A percentile compares a stretch with the other conserved stretches of the same genome.
phyloP scores from a whole-genome alignment of 2,113 vertebrate genomes.

The Paedocypris sp. region DNA sequence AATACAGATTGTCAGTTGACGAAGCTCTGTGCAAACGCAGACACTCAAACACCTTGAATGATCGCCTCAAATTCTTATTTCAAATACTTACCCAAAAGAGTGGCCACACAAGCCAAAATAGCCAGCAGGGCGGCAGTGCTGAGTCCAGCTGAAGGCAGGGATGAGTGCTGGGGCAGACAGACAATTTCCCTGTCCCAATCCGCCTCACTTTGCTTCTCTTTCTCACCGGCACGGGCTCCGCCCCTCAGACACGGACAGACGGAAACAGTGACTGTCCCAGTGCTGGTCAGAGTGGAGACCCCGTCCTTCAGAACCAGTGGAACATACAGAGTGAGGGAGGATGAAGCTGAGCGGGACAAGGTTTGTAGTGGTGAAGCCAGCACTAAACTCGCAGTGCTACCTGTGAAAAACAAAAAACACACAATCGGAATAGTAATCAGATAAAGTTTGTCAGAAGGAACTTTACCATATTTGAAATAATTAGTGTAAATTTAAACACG shows the following conservation, averaged over 20 bases:
- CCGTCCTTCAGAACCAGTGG: constrained; percentile 74
- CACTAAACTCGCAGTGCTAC: constrained; percentile 62
- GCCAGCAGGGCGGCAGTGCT: constrained; percentile 79
- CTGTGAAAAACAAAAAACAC: constrained; percentile 33
- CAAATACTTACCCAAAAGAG: constrained; percentile 72
- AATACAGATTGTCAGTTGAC: constrained; percentile 19
- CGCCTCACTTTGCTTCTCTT: constrained; percentile 48
- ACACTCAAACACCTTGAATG: no score
- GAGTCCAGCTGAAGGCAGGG: constrained; percentile 68
- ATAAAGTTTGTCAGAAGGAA: no score
- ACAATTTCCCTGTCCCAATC: constrained; percentile 59
- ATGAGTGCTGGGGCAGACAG: constrained; percentile 65
- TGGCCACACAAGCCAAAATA: constrained; percentile 75
- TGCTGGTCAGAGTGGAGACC: constrained; percentile 71
- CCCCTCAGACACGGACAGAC: constrained; percentile 75
- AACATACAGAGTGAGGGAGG: constrained; percentile 61
- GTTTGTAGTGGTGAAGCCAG: constrained; percentile 56
- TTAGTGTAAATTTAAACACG: no score
- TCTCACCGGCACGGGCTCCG: constrained; percentile 57
- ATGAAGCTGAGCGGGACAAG: constrained; percentile 43
- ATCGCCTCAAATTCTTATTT: no score
- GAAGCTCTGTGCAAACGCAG: no score
- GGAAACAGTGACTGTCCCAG: constrained; percentile 74
- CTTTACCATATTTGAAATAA: no score
- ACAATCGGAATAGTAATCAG: constrained; percentile 4